phyloP scores from a whole-genome alignment of 2,113 vertebrate species.

The Petrocephalus microphthalmus region DNA sequence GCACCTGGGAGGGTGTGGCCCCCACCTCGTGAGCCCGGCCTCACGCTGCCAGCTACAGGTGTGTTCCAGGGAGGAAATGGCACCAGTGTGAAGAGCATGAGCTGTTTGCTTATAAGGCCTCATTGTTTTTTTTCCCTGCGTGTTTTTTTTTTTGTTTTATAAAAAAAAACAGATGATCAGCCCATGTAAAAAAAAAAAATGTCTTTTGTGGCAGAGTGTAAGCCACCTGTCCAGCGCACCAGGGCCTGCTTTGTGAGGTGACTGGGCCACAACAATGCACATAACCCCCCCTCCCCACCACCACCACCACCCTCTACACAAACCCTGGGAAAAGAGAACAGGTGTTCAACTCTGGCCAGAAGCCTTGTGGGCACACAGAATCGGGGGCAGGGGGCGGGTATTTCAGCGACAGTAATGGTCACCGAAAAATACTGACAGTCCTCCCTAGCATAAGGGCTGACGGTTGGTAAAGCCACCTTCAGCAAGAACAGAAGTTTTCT shows the following conservation, averaged over 20 bases:
- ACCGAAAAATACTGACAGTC: background rate
- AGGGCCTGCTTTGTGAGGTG: conserved; percentile 29
- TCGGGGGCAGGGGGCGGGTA: background rate
- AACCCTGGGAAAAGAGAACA: conserved; percentile 36
- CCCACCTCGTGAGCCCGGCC: conserved; percentile 21
- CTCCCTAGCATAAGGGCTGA: background rate
- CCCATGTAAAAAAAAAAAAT: conserved; percentile 9
- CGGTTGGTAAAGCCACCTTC: background rate
- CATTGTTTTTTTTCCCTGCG: conserved; percentile 25
- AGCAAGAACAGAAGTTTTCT: background rate
- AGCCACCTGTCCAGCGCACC: conserved; percentile 27
- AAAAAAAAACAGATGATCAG: conserved; percentile 17
- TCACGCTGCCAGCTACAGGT: conserved; percentile 11
- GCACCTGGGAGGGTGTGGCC: conserved; percentile 18
- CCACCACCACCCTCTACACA: conserved; percentile 25
- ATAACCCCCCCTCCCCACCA: conserved; percentile 19
- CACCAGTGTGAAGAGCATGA: conserved; percentile 12
- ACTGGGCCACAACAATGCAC: conserved; percentile 24
- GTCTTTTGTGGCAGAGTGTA: conserved; percentile 15
- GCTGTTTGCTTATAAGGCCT: conserved; percentile 22
- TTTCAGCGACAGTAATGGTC: conserved; percentile 1
- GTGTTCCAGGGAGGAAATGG: conserved; percentile 9
- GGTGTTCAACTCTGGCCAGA: conserved; percentile 29
- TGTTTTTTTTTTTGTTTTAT: background rate
- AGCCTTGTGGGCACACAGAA: conserved; percentile 18